Conservation (phyloP, 1,140 invertebrate genomes). For the Hyposmocoma kahamanoa region DNA sequence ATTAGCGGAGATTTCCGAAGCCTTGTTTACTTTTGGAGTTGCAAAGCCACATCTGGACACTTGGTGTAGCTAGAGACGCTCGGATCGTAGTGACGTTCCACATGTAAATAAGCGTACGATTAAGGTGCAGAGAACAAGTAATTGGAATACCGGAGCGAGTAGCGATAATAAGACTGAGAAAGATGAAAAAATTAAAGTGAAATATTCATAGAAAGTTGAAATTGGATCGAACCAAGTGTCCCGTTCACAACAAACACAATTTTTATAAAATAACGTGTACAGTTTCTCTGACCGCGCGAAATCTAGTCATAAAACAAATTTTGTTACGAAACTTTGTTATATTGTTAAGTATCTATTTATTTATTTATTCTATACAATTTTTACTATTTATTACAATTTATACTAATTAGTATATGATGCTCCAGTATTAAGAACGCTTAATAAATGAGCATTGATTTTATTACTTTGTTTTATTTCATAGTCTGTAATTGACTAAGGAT, state of each 20-base stretch:
- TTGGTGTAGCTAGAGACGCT: no score
- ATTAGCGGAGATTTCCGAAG: no score
- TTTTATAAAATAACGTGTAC: constrained; percentile 16
- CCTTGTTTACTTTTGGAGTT: no score
- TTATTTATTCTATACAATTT: constrained; percentile 59
- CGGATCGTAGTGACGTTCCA: no score
- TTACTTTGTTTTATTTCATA: constrained; percentile 23
- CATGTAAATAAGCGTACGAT: no score
- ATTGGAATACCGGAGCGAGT: no score
- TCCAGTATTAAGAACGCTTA: constrained; percentile 53
- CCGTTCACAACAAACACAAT: constrained; percentile 1
- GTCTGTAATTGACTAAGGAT: no score
- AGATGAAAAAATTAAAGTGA: neutral
- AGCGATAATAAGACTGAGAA: no score
- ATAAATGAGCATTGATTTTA: constrained; percentile 50
- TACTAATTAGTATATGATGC: constrained; percentile 42
- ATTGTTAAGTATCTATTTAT: constrained; percentile 41
- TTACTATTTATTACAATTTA: constrained; percentile 50
- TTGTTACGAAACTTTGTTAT: constrained; percentile 35
- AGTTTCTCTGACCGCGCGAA: constrained; percentile 18
- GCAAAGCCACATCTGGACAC: no score
- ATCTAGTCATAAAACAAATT: constrained; percentile 35
- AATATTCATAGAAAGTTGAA: neutral
- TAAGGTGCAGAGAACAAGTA: no score
- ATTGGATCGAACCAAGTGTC: neutral